Evolutionary conservation across 2,888 invertebrate species (phyloP).

Genomic region (Gonocerus acuteangulatus): DNA sequence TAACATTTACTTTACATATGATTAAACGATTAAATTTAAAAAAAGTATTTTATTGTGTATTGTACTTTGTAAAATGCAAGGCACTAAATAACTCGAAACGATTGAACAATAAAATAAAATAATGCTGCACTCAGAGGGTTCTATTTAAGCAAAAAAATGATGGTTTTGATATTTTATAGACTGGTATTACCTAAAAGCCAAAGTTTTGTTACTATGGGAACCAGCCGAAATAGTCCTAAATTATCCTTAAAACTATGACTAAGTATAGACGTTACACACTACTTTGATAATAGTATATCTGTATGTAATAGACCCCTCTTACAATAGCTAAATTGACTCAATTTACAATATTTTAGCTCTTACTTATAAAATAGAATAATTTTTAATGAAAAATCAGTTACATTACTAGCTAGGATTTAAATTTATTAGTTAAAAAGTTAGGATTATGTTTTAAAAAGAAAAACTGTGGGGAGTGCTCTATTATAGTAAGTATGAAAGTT

Average conservation of each 20-base stretch:
- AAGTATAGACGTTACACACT: background rate
- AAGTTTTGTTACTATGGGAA: constrained; percentile 34
- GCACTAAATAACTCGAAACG: constrained; percentile 30
- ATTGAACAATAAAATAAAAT: constrained; percentile 18
- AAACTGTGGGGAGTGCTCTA: background rate
- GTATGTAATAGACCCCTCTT: too few relatives aligned
- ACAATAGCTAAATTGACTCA: constrained; percentile 4
- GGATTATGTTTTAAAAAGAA: background rate
- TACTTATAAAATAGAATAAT: background rate
- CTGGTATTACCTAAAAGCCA: constrained; percentile 32
- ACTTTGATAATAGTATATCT: background rate
- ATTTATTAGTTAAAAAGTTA: background rate
- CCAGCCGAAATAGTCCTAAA: constrained; percentile 27
- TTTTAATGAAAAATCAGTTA: background rate
- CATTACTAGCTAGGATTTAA: background rate
- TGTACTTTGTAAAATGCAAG: constrained; percentile 33
- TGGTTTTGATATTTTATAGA: constrained; percentile 11
- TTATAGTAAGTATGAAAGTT: constrained; percentile 15
- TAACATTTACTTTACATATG: background rate
- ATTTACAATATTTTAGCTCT: background rate
- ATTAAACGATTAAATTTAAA: background rate
- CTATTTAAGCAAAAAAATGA: constrained; percentile 14
- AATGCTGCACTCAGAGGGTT: constrained; percentile 16
- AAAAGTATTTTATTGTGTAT: background rate
- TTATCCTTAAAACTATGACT: background rate